Evolutionary conservation across 2,113 vertebrate species (phyloP), one percentile per base, ranked within the genome.

Genomic region (Phrynosoma platyrhinos): DNA sequence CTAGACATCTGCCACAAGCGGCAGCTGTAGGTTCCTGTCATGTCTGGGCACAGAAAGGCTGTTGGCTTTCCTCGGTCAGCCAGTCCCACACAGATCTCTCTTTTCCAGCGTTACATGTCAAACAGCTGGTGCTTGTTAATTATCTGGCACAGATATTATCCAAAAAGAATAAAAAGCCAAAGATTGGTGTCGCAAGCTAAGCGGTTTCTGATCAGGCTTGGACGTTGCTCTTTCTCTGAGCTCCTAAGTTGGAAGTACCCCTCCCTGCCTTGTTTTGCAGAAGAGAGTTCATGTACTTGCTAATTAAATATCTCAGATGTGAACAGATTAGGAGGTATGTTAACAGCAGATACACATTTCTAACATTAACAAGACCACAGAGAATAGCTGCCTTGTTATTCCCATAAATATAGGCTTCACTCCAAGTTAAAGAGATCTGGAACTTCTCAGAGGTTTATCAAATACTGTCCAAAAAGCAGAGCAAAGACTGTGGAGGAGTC

Each of bases 1-100:
- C 79, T 89, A 78, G 84, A 55, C 62, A 10, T 53, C 42, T 81
- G 78, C 78, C 42, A 30, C 9, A 4, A 75, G 71, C 30, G 69
- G 18, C 88, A 82, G 47, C 62, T 89, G 83, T 58, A 79, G 12
- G 42, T 85, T 86, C 52, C 32, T 76, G 81, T 88, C 74, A 83
- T 36, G 81, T 69, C 74, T 78, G 62, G n/a, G 64, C 42, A 69
- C 21, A 75, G 23, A 69, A 86, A 25, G 3, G 42, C 74, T 16
- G 42, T 40, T 89, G 82, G 12, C 42, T 85, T 27, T 10, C 9
- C 42, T 81, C 23, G 40, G 18, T 62, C 79, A 82, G 79, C 79
- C 42, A 55, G 42, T 77, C 72, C 79, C 79, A 82, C 71, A 76
- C 72, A 69, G 36, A 69, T 32, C 62, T 16, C 7, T 82, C 71